These are phyloP conservation scores for Epizoanthus illoricatus DNA, from an alignment of 92 coral and sea anemone genomes.

Conservation along the genomic window DNA sequence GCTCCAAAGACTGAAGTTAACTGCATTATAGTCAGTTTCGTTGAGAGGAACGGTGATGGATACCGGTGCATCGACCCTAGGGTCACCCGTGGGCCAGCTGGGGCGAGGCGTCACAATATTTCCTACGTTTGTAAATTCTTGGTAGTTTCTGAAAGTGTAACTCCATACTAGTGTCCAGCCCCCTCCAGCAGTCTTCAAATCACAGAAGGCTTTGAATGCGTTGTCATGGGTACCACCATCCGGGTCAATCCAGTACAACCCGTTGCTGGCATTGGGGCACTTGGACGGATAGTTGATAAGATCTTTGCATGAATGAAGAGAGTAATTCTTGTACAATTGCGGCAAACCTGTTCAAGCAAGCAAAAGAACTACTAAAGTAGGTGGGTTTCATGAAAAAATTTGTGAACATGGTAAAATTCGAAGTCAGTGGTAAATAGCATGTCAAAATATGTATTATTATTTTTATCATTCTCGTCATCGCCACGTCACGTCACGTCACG, in stretches of 20 bases:
- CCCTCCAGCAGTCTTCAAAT: conserved; percentile 47
- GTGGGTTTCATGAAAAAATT: not conserved
- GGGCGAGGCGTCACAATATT: conserved; percentile 55
- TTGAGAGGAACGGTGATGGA: conserved; percentile 51
- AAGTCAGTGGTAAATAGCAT: not conserved
- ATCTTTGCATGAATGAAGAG: conserved; percentile 7
- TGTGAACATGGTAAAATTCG: not conserved
- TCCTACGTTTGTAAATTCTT: not conserved
- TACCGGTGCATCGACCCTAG: not conserved
- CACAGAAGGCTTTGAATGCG: conserved; percentile 58
- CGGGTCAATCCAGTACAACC: conserved; percentile 58
- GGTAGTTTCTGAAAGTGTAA: conserved; percentile 55
- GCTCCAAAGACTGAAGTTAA: conserved; percentile 51
- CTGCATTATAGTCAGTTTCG: conserved; percentile 51
- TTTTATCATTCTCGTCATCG: too few relatives aligned
- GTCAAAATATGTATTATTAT: too few relatives aligned
- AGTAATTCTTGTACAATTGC: not conserved
- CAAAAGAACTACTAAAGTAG: not conserved
- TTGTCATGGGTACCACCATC: conserved; percentile 43
- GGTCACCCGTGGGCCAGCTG: conserved; percentile 22
- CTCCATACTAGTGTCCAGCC: conserved; percentile 68
- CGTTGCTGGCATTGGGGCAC: conserved; percentile 28
- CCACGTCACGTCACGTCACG: too few relatives aligned
- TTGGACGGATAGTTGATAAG: not conserved
- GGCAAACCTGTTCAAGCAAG: conserved; percentile 3